phyloP scores from a whole-genome alignment of 2,888 invertebrate genomes.

The Patella pellucida region DNA sequence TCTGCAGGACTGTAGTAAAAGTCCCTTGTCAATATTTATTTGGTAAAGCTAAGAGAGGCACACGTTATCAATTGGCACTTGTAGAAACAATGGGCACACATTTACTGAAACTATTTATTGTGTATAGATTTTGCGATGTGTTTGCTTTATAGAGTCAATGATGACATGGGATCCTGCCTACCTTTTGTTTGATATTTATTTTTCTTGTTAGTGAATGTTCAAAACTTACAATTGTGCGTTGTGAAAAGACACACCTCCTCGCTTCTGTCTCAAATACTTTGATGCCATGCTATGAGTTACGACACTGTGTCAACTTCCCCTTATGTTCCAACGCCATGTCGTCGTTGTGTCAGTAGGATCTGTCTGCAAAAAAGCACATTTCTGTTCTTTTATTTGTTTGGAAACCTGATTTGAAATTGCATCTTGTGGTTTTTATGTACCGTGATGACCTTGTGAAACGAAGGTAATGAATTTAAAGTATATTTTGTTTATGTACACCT shows the following conservation, averaged over 20 bases:
- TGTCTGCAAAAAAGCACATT: too few species aligned
- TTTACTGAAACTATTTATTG: neutral
- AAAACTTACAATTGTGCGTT: slow-evolving; percentile 8
- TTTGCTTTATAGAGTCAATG: neutral
- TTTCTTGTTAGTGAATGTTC: slow-evolving; percentile 4
- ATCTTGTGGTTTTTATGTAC: too few species aligned
- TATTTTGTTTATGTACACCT: too few species aligned
- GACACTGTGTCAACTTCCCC: slow-evolving; percentile 7
- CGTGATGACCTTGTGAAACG: too few species aligned
- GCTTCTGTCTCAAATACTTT: neutral
- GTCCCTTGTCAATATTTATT: neutral
- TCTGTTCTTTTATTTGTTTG: too few species aligned
- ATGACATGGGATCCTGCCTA: neutral
- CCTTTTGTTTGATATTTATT: slow-evolving; percentile 5
- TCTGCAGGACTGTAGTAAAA: slow-evolving; percentile 2
- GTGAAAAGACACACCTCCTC: neutral
- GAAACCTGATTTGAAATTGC: too few species aligned
- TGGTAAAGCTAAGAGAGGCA: slow-evolving; percentile 11
- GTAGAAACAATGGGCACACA: neutral
- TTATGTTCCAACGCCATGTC: too few species aligned
- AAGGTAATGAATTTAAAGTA: too few species aligned
- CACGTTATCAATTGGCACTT: slow-evolving; percentile 9
- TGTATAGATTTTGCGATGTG: neutral
- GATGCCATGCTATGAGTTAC: neutral
- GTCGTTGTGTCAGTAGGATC: too few species aligned